phyloP scores from a whole-genome alignment of 2,113 vertebrate genomes.

The Melanerpes aurifrons region DNA sequence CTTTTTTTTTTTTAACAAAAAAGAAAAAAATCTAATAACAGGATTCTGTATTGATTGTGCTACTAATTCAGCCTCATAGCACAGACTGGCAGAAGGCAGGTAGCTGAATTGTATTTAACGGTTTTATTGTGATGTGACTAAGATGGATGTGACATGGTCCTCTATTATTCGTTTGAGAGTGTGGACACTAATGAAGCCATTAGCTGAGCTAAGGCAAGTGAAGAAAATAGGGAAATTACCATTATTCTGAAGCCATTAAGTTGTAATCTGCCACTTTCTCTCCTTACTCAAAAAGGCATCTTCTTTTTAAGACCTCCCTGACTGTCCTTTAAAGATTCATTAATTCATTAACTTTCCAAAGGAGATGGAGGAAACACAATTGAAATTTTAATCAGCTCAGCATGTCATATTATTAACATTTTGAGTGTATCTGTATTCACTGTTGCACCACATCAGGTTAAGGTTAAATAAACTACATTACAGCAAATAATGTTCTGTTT shows the following conservation, averaged over 20 bases:
- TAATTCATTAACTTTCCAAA: conserved; percentile 90
- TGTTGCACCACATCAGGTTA: conserved; percentile 70
- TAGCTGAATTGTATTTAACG: conserved; percentile 81
- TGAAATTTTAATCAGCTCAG: conserved; percentile 81
- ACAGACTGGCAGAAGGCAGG: conserved; percentile 72
- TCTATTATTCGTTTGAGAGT: conserved; percentile 82
- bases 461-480: conserved; percentile 78
- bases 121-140: conserved; percentile 87
- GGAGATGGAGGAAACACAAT: conserved; percentile 75
- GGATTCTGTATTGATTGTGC: conserved; percentile 63
- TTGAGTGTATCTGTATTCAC: conserved; percentile 71
- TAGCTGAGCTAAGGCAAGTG: conserved; percentile 85
- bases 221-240: conserved; percentile 88
- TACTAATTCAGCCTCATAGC: conserved; percentile 71
- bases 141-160: conserved; percentile 85
- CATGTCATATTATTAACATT: conserved; percentile 76
- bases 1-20: conserved; percentile 24
- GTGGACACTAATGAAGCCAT: conserved; percentile 89
- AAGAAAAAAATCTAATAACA: conserved; percentile 61
- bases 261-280: conserved; percentile 86
- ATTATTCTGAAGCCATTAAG: conserved; percentile 88
- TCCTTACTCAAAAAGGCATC: conserved; percentile 80
- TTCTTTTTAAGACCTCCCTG: conserved; percentile 79
- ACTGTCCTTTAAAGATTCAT: conserved; percentile 86
- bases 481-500: conserved; percentile 71